phyloP scores from a whole-genome alignment of 2,113 vertebrate species.

The Chionodraco myersi region DNA sequence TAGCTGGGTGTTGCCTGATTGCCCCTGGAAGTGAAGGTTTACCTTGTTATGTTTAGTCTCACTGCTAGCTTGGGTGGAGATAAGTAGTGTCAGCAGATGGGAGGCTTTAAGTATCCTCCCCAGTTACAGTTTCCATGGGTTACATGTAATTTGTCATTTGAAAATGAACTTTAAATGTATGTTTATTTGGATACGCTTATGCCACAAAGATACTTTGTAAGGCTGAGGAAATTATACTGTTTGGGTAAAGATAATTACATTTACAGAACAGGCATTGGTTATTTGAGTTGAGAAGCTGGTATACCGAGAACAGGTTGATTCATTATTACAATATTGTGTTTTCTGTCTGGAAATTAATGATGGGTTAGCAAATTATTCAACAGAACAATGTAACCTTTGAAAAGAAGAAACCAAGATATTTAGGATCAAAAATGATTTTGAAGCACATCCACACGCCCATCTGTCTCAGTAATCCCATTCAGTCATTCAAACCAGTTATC shows the following conservation, averaged over 20 bases:
- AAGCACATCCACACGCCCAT: too few species aligned
- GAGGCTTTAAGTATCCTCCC: not conserved
- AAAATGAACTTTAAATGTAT: too few species aligned
- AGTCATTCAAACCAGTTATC: too few species aligned
- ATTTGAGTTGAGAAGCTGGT: too few species aligned
- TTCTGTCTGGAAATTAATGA: not conserved
- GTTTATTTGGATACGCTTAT: not conserved
- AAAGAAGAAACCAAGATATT: too few species aligned
- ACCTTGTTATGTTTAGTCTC: conserved; percentile 61
- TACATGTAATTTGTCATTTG: too few species aligned
- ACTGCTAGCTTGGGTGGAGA: conserved; percentile 24
- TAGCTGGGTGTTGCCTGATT: conserved; percentile 53
- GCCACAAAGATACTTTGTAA: not conserved
- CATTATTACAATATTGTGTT: not conserved
- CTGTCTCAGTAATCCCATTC: too few species aligned
- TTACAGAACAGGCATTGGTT: not conserved
- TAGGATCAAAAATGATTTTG: too few species aligned
- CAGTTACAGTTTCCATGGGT: not conserved
- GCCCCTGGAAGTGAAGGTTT: conserved; percentile 14
- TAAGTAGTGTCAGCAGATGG: not conserved
- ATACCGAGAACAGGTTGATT: too few species aligned
- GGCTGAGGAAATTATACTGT: not conserved
- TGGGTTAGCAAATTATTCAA: not conserved
- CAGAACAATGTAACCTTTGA: too few species aligned
- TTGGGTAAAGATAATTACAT: not conserved